Evolutionary conservation across 2,113 vertebrate genomes (phyloP).

Genomic region (Cariama cristata): DNA sequence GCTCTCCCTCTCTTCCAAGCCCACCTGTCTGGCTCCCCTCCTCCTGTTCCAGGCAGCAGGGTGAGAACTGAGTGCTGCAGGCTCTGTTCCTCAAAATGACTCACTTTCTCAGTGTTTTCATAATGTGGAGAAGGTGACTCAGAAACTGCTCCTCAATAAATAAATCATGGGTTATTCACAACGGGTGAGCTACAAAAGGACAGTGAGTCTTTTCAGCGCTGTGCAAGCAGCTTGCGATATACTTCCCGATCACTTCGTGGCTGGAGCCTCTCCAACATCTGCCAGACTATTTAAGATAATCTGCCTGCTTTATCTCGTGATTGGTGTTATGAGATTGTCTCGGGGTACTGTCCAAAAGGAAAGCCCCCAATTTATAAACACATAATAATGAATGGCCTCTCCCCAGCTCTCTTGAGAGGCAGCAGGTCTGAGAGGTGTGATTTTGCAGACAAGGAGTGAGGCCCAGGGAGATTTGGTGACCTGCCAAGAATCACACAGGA

Average conservation of each 20-base stretch:
- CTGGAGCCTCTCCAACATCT: conserved; percentile 51
- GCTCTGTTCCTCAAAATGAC: conserved; percentile 32
- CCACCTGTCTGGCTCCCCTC: background rate
- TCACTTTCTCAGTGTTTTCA: conserved; percentile 58
- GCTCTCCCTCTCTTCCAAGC: background rate
- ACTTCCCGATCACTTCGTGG: background rate
- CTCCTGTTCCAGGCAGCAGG: background rate
- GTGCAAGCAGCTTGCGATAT: background rate
- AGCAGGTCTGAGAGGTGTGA: conserved; percentile 43
- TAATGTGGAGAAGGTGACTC: conserved; percentile 48
- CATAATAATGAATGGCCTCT: background rate
- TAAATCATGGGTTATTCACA: conserved; percentile 41
- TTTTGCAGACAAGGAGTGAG: conserved; percentile 49
- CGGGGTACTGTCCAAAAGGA: background rate
- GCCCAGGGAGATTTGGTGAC: conserved; percentile 43
- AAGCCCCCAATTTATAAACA: background rate
- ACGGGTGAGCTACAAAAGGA: conserved; percentile 13
- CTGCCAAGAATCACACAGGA: conserved; percentile 66
- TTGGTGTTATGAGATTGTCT: conserved; percentile 30
- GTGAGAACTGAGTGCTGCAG: background rate
- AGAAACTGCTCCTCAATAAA: conserved; percentile 53
- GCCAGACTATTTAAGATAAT: conserved; percentile 33
- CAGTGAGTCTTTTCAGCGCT: background rate
- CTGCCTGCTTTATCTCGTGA: conserved; percentile 15
- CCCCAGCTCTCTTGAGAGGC: background rate